Conservation (phyloP, 2,797 vertebrate genomes). For the Urosaurus nigricauda region DNA sequence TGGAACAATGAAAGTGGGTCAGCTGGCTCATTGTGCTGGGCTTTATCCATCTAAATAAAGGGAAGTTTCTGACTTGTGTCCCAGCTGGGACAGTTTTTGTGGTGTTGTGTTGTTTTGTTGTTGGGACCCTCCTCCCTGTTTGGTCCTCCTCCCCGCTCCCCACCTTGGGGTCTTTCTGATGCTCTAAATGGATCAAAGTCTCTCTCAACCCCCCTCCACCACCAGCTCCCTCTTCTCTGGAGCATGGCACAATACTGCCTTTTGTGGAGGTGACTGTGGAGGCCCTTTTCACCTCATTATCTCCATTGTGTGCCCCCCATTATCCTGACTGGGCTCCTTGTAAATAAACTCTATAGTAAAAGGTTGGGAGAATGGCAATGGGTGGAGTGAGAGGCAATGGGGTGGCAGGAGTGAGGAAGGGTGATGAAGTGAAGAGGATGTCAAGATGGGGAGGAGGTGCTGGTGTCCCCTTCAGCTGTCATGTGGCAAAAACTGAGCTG, state of each 20-base stretch:
- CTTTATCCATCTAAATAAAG: constrained; percentile 70
- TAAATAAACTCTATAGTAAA: constrained; percentile 79
- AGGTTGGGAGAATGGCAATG: constrained; percentile 48
- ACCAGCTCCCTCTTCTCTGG: constrained; percentile 12
- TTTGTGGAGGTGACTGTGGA: constrained; percentile 82
- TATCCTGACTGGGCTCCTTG: constrained; percentile 43
- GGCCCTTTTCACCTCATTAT: constrained; percentile 81
- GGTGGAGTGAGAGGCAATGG: neutral
- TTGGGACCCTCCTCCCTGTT: neutral
- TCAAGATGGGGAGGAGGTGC: constrained; percentile 19
- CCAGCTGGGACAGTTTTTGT: constrained; percentile 61
- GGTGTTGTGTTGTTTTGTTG: constrained; percentile 42
- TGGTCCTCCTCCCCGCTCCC: neutral
- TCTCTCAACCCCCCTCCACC: neutral
- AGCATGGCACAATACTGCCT: constrained; percentile 57
- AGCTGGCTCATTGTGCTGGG: neutral
- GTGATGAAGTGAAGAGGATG: neutral
- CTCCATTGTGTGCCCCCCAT: constrained; percentile 76
- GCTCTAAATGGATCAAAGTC: constrained; percentile 20
- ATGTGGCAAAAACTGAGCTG: constrained; percentile 1
- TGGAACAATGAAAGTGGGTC: neutral
- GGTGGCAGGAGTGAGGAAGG: neutral
- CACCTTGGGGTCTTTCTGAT: neutral
- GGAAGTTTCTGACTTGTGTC: constrained; percentile 51
- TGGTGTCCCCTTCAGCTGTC: neutral